Base-by-base conservation (phyloP, 2,113 vertebrate genomes). In the Stegostoma tigrinum region DNA sequence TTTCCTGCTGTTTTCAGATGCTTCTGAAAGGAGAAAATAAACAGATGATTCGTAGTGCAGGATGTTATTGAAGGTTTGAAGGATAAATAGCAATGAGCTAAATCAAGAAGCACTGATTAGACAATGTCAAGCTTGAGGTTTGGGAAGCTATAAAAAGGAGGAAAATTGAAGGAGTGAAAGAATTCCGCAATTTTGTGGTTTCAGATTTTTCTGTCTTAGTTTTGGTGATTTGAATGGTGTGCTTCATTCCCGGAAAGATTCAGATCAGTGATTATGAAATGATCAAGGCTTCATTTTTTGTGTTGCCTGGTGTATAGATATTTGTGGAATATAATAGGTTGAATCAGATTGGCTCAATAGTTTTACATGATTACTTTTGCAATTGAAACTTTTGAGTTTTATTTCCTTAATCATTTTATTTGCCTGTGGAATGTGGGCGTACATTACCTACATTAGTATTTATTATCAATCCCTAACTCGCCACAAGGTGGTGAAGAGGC, bases 141-240 rank as follows among this genome's bases (percentile, higher is more conserved):
- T 42, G 38, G 80, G n/a, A 83, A 45, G 4, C 80, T 21, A 83
- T 21, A 38, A 19, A 17, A 2, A 17, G 19, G 55, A 83, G n/a
- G n/a, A 83, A 83, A 38, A 83, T 83, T 42, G 78, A 38, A 38
- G n/a, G 80, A 42, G 38, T 83, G 80, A 83, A 83, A 42, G 80
- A 83, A 45, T 83, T 83, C 80, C 80, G 45, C n/a, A 42, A 83
- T 83, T 83, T 83, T 83, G n/a, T 83, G 80, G 38, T 83, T 83
- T 19, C 38, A 42, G 80, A 38, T 19, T 83, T 21, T 45, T 61
- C 3, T 21, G 42, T 17, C 80, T 83, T 83, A 38, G 78, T 80
- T 61, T 80, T 80, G 38, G 80, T 42, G 80, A 42, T 19, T 80
- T 15, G n/a, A 34, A 38, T 17, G 17, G n/a, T 83, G 80, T 83